Evolutionary conservation across 2,797 vertebrate species (phyloP), one percentile per base, ranked within the genome.

Genomic region (Sebastolobus alascanus): DNA sequence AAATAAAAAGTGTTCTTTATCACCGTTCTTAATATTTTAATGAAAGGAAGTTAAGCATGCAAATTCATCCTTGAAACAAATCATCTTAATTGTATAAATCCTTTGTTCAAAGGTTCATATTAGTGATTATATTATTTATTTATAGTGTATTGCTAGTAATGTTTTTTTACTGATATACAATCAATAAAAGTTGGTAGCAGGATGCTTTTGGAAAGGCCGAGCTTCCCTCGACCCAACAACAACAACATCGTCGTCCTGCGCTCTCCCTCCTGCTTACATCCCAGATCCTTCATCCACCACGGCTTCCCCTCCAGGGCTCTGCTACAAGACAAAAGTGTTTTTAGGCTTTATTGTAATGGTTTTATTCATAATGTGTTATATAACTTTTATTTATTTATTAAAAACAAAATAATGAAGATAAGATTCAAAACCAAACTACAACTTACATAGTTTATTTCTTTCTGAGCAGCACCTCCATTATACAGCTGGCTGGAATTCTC

Each of bases 201-300:
- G 31, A 43, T 64, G 35, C 20, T 61, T 73, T 56, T 61, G 18
- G 31, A 43, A 72, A 75, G 61, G 37, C 18, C 54, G 27, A 75
- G 43, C 8, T 70, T 81, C 55, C 52, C 35, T 37, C 52, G 35
- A 75, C 9, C 61, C 50, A 73, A 54, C 64, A 69, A 59, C 64
- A 69, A 59, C 73, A 75, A 56, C 59, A 38, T 35, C n/a, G 25
- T 73, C 18, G 11, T 83, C 20, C 20, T 63, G 54, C 71, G n/a
- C 20, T 74, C 50, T 75, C 33, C 27, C 5, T 68, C 43, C 60
- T 58, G 75, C 68, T 77, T 89, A 92, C 89, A 92, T 92, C 72
- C 93, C 93, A 89, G 93, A 94, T 80, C 89, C 89, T 67, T 84
- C 91, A 55, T 86, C 87, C 78, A 52, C 31, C 27, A 25, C 59